Evolutionary conservation across 92 coral and sea anemone genomes (phyloP), one percentile per base, ranked within the genome.

Genomic region (Phenganax marumi): DNA sequence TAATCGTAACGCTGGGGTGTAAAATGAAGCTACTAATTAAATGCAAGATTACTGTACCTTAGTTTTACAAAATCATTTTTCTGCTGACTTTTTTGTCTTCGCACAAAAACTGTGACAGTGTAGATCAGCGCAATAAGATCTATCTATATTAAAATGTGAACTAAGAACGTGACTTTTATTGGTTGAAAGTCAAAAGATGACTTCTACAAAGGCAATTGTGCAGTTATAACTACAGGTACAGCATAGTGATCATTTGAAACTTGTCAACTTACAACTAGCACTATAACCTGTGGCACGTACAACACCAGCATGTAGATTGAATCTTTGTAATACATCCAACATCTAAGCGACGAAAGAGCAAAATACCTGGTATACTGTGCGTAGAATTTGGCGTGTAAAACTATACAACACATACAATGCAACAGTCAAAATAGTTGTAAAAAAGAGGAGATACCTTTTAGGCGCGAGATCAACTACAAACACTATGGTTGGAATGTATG

Each of bases 261-360:
- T 16, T 46, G 49, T 17, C 13, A 47, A 75, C 97, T 89, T 85
- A 93, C 97, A 81, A 85, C 10, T 46, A 93, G 53, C 54, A 91
- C 48, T 54, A 90, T 75, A 47, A 91, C 87, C 46, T 91, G 75
- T 0, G 97, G 97, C 74, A 86, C 68, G 78, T 93, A 88, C n/a
- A 93, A 70, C 68, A 93, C 88, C 73, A 93, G 71, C 91, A 88
- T 88, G 57, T 90, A 85, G 10, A 39, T 71, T 19, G 92, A 86
- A 8, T 91, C 90, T n/a, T 89, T 86, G 85, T 86, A 85, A 43
- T 83, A 50, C n/a, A 84, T 72, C 97, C 97, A 93, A 77, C 97
- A 93, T 60, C 97, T 93, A 75, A 62, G 80, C 19, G 49, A 68
- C 18, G 50, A 16, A 62, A 76, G 22, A 75, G 6, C 13, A 33